Conservation (phyloP, 2,113 vertebrate species). For the Halcyon senegalensis region DNA sequence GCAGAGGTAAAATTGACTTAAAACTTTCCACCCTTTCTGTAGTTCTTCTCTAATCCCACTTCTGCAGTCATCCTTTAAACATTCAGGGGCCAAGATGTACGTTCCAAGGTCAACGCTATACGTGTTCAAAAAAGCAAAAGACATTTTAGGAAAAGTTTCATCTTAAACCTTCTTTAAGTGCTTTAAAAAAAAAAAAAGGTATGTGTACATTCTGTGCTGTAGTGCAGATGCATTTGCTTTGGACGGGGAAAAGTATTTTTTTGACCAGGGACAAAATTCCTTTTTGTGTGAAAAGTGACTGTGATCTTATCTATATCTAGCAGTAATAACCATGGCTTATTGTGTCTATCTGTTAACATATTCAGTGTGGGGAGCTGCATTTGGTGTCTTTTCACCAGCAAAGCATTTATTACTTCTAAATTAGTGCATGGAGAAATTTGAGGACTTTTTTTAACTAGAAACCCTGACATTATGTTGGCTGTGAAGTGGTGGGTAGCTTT, state of each 20-base stretch:
- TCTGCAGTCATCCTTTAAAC: not conserved
- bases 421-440: not conserved
- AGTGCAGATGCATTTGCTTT: not conserved
- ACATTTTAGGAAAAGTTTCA: not conserved
- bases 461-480: constrained; percentile 18
- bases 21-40: not conserved
- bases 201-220: not conserved
- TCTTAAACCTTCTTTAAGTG: not conserved
- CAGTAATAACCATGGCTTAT: not conserved
- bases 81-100: not conserved
- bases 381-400: not conserved
- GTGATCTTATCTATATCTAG: not conserved
- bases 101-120: not conserved
- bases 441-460: not conserved
- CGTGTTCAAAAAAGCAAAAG: not conserved
- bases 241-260: not conserved
- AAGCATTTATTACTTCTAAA: not conserved
- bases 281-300: not conserved
- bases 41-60: not conserved
- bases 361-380: not conserved
- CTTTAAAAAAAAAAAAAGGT: not conserved
- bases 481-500: constrained; percentile 55
- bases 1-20: not conserved
- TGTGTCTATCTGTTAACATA: not conserved
- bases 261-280: not conserved